Base-by-base conservation (phyloP, 2,888 invertebrate species). In the Pollenia labialis region DNA sequence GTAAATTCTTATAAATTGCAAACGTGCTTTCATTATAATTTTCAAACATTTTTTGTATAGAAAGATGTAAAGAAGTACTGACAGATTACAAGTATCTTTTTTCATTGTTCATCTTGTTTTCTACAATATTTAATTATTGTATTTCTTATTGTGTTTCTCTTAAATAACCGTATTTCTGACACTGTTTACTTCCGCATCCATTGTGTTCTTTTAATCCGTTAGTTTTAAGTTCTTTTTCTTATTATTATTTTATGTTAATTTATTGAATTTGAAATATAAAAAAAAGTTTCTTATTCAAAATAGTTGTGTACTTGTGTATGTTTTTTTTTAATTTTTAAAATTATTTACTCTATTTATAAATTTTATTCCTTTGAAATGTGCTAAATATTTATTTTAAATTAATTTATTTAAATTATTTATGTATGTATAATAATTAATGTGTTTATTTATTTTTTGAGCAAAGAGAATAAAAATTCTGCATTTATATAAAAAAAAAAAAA, bases 381-480 rank as follows among this genome's bases (percentile, higher is more conserved):
- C 75, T 86, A 66, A 75, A 64, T 81, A 66, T 87, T 82, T 80
- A 75, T 75, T 80, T 76, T 64, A 66, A 72, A 64, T 64, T 81
- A 60, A 79, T 79, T 80, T 79, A 87, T 81, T 83, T 62, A 76
- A 69, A 72, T 64, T 81, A 83, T 75, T 80, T 80, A 81, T 85
- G 14, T 81, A 64, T 81, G 64, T 81, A 32, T 72, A 81, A 68
- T 69, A 18, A 60, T 74, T 68, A 76, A 64, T 71, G 75, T 85
- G 54, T 84, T 84, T 85, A 85, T 75, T 76, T 74, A 84, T 82
- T 83, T 84, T 85, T 81, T 76, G 54, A 18, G 74, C 77, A 82
- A 85, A 74, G 58, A 81, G 72, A 87, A 84, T 81, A 84, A 84
- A 87, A 81, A 81, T 77, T 84, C 81, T 58, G 84, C 72, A 87